Evolutionary conservation across 2,888 invertebrate genomes (phyloP).

Genomic region (Drosophila flavopinicola): DNA sequence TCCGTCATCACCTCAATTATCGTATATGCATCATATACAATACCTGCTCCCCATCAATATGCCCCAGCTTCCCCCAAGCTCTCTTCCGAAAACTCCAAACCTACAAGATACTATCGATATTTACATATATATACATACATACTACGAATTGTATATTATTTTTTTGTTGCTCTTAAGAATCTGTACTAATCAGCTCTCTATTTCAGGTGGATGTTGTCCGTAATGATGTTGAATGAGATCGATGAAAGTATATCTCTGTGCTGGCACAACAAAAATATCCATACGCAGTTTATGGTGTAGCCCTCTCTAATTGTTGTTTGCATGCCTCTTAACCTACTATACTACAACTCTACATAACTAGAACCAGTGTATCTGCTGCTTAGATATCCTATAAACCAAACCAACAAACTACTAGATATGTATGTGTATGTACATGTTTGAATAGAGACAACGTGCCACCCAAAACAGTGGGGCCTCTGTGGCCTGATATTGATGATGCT

Average conservation of each 20-base stretch:
- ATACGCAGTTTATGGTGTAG: constrained; percentile 69
- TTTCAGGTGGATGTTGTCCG: constrained; percentile 81
- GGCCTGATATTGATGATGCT: constrained; percentile 18
- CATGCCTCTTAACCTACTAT: constrained; percentile 67
- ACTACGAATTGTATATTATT: constrained; percentile 2
- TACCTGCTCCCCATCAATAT: constrained; percentile 4
- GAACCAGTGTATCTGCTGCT: constrained; percentile 57
- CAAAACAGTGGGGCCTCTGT: constrained; percentile 4
- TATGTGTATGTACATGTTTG: constrained; percentile 46
- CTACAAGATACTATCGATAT: background rate
- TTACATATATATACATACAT: background rate
- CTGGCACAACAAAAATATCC: constrained; percentile 53
- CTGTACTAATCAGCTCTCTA: constrained; percentile 83
- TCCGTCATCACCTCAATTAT: constrained; percentile 6
- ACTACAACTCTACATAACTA: constrained; percentile 50
- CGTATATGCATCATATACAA: constrained; percentile 23
- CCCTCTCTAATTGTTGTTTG: constrained; percentile 72
- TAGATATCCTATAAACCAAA: constrained; percentile 44
- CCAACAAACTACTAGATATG: constrained; percentile 26
- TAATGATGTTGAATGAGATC: constrained; percentile 49
- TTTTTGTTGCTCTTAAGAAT: constrained; percentile 48
- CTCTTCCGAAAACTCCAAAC: background rate
- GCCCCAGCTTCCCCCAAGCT: constrained; percentile 8
- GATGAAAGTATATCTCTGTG: constrained; percentile 43
- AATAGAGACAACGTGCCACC: constrained; percentile 3